Conservation (phyloP, 2,113 vertebrate species). For the Mormyrus lacerda region DNA sequence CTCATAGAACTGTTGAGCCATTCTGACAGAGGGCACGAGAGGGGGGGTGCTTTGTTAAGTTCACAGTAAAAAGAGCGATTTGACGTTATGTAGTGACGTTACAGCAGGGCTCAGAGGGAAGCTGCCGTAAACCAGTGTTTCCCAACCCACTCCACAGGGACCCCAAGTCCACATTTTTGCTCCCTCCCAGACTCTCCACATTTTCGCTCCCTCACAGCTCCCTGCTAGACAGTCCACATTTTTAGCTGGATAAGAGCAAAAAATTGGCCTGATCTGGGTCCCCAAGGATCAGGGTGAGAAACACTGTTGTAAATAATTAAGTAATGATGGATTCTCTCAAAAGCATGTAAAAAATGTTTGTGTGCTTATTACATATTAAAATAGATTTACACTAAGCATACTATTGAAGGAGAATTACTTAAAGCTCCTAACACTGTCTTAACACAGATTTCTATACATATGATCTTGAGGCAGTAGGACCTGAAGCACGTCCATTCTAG, state of each 20-base stretch:
- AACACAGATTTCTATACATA: background rate
- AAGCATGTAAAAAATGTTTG: background rate
- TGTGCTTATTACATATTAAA: background rate
- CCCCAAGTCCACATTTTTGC: background rate
- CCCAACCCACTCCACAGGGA: background rate
- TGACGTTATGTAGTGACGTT: background rate
- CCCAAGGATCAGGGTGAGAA: background rate
- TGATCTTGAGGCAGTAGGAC: background rate
- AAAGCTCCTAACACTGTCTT: background rate
- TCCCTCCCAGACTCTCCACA: background rate
- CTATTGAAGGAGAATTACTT: background rate
- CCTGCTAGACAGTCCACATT: background rate
- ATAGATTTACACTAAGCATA: background rate
- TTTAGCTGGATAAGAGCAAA: background rate
- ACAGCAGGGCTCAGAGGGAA: background rate
- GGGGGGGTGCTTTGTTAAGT: background rate
- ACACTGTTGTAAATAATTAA: background rate
- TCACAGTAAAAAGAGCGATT: background rate
- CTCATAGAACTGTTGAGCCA: constrained; percentile 94
- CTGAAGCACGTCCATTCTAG: background rate
- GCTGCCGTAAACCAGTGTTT: background rate
- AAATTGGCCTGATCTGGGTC: background rate
- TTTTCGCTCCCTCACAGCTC: too few relatives aligned
- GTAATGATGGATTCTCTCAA: background rate
- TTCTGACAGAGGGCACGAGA: constrained; percentile 45